These are phyloP conservation scores for Symphodus melops DNA, from an alignment of 2,113 vertebrate species.

Conservation along the genomic window DNA sequence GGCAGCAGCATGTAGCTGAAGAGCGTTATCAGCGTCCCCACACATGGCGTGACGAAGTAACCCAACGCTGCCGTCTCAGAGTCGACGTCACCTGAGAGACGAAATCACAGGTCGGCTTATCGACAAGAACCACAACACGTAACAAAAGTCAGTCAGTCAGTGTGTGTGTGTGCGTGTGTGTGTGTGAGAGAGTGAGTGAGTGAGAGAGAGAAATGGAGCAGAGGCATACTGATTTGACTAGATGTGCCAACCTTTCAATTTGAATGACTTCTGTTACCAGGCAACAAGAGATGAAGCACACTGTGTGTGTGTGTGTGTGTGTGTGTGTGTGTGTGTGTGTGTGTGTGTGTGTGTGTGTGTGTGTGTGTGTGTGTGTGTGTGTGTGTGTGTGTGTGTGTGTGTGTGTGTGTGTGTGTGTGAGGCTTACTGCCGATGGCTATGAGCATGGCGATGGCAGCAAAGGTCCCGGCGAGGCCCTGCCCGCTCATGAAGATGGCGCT, in stretches of 20 bases:
- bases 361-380: constrained; percentile 10
- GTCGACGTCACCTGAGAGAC: constrained; percentile 80
- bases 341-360: constrained; percentile 23
- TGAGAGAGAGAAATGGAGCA: neutral
- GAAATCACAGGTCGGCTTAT: neutral
- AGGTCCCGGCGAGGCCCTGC: constrained; percentile 90
- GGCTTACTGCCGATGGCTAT: constrained; percentile 88
- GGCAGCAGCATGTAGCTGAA: constrained; percentile 86
- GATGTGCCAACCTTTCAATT: neutral
- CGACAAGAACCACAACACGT: neutral
- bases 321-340: constrained; percentile 15
- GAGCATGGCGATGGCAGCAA: constrained; percentile 89
- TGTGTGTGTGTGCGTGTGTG: neutral
- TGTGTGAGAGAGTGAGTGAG: too few species aligned
- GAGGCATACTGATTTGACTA: constrained; percentile 21
- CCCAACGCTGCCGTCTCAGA: constrained; percentile 83
- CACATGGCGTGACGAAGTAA: constrained; percentile 90
- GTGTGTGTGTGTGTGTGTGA: constrained; percentile 19
- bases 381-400: neutral
- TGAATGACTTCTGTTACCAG: constrained; percentile 46
- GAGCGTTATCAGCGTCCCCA: constrained; percentile 86
- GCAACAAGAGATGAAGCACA: constrained; percentile 34
- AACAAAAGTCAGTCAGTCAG: too few species aligned
- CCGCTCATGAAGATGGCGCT: constrained; percentile 90
- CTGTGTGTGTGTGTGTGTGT: constrained; percentile 1